Percentiles rank a stretch among this genome's conserved stretches.
Evolutionary conservation across 1,140 invertebrate genomes (phyloP).

Genomic region (Drosophila baimaii): DNA sequence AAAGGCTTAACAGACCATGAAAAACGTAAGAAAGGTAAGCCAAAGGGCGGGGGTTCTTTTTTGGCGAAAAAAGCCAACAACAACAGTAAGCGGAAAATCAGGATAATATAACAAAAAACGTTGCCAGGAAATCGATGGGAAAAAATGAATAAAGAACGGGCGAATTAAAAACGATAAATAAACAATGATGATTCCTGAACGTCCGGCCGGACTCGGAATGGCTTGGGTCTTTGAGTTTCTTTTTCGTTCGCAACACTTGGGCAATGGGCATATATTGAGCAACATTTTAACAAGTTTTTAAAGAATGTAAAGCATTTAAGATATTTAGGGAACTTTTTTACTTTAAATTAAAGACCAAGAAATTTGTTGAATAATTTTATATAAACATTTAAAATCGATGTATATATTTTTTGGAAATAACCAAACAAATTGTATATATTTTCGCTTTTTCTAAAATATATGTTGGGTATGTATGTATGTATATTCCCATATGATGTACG

Average conservation of each 20-base stretch:
- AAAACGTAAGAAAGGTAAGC: slow-evolving; percentile 62
- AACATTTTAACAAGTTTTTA: background rate
- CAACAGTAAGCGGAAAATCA: slow-evolving; percentile 49
- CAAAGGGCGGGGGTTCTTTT: slow-evolving; percentile 37
- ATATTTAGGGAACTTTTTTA: background rate
- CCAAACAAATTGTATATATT: background rate
- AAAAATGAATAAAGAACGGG: slow-evolving; percentile 34
- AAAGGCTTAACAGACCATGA: slow-evolving; percentile 81
- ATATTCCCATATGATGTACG: too few relatives aligned
- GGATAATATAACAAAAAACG: slow-evolving; percentile 40
- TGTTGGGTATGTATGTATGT: too few relatives aligned
- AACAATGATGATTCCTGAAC: slow-evolving; percentile 8
- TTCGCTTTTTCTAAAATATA: too few relatives aligned
- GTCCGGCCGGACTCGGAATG: slow-evolving; percentile 4
- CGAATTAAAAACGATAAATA: slow-evolving; percentile 46
- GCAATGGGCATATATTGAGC: background rate
- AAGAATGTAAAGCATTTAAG: background rate
- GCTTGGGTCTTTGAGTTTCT: background rate
- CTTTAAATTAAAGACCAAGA: background rate
- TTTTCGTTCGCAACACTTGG: slow-evolving; percentile 1
- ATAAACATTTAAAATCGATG: too few relatives aligned
- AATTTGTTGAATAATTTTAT: background rate
- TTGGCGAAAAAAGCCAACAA: slow-evolving; percentile 31
- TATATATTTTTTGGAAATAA: background rate
- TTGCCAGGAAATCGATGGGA: slow-evolving; percentile 39